A percentile compares a stretch with the other conserved stretches of the same genome.
phyloP scores from a whole-genome alignment of 2,888 invertebrate genomes.

The Antitype chi region DNA sequence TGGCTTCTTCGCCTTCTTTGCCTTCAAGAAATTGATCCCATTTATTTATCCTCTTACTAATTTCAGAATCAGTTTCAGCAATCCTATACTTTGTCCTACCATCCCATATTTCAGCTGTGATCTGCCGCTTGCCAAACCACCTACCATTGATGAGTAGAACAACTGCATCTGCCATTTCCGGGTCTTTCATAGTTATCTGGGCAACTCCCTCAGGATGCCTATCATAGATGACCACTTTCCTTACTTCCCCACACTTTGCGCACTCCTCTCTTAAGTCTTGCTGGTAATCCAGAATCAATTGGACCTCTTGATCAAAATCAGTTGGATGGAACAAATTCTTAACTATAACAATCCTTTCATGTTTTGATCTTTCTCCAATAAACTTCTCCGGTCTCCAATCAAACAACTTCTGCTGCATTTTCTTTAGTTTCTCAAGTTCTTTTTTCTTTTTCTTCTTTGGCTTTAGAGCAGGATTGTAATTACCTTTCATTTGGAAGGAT shows the following conservation, averaged over 20 bases:
- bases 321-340: conserved; percentile 97
- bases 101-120: conserved; percentile 98
- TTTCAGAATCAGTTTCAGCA: conserved; percentile 97
- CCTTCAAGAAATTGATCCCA: conserved; percentile 96
- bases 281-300: conserved; percentile 97
- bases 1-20: conserved; percentile 81
- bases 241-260: conserved; percentile 97
- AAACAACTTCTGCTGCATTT: conserved; percentile 98
- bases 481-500: conserved; percentile 98
- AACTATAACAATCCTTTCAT: conserved; percentile 97
- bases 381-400: conserved; percentile 99
- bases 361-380: conserved; percentile 95
- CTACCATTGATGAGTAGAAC: conserved; percentile 96
- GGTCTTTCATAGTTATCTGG: conserved; percentile 96
- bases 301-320: conserved; percentile 97
- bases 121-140: conserved; percentile 96
- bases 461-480: conserved; percentile 97
- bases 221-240: conserved; percentile 97
- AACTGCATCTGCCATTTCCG: conserved; percentile 98
- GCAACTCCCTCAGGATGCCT: conserved; percentile 98
- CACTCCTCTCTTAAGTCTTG: conserved; percentile 97
- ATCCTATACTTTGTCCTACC: conserved; percentile 98
- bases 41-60: conserved; percentile 94
- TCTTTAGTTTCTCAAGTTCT: conserved; percentile 97
- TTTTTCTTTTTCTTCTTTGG: conserved; percentile 97